Evolutionary conservation across 1,140 invertebrate genomes (phyloP).

Genomic region (Heliothis subflexa): DNA sequence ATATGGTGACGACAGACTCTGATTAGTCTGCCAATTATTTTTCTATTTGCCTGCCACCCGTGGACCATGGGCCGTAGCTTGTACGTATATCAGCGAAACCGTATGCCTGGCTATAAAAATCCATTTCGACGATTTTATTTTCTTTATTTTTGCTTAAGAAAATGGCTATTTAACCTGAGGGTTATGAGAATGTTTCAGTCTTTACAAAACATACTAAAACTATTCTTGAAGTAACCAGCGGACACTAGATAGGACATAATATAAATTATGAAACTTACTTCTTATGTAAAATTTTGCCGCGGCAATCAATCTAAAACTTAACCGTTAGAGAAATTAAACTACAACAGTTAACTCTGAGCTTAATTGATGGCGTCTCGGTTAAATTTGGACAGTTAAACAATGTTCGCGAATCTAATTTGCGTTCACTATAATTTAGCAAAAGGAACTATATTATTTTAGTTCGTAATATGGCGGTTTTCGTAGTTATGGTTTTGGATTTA

Average conservation of each 20-base stretch:
- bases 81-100: too few relatives aligned
- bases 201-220: slow-evolving; percentile 4
- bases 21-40: too few relatives aligned
- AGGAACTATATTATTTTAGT: slow-evolving; percentile 38
- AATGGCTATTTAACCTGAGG: too few relatives aligned
- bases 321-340: slow-evolving; percentile 41
- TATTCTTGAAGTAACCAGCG: not conserved
- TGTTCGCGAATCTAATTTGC: slow-evolving; percentile 41
- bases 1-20: too few relatives aligned
- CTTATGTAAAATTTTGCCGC: slow-evolving; percentile 15
- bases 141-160: too few relatives aligned
- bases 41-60: too few relatives aligned
- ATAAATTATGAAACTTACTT: slow-evolving; percentile 34
- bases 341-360: slow-evolving; percentile 32
- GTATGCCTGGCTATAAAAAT: too few relatives aligned
- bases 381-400: slow-evolving; percentile 38
- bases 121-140: too few relatives aligned
- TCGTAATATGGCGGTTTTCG: not conserved
- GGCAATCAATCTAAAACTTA: slow-evolving; percentile 47
- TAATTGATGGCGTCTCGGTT: slow-evolving; percentile 37
- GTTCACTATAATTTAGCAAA: slow-evolving; percentile 38
- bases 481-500: not conserved
- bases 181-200: too few relatives aligned
- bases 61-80: too few relatives aligned
- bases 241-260: not conserved